phyloP scores from a whole-genome alignment of 2,113 vertebrate species.

The Syrmaticus mikado region DNA sequence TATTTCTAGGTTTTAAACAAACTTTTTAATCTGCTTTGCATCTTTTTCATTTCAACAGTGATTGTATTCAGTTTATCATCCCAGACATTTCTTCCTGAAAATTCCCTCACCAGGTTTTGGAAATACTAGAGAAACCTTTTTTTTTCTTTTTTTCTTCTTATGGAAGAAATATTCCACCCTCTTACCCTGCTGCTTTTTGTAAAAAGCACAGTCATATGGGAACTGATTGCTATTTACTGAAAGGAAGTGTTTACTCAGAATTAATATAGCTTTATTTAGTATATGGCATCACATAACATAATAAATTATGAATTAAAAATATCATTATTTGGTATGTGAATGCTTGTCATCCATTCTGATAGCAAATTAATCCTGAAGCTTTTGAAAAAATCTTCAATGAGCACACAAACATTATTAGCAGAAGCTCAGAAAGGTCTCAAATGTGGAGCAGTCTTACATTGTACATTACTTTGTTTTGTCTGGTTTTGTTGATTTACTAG shows the following conservation, averaged over 20 bases:
- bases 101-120: slow-evolving; percentile 6
- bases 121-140: not conserved
- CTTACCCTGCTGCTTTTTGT: not conserved
- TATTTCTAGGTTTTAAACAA: slow-evolving; percentile 7
- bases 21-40: not conserved
- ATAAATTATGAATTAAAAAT: slow-evolving; percentile 75
- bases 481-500: not conserved
- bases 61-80: slow-evolving; percentile 33
- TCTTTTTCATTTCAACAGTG: not conserved
- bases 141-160: not conserved
- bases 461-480: not conserved
- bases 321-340: slow-evolving; percentile 61
- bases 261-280: slow-evolving; percentile 68
- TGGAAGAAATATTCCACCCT: not conserved
- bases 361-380: slow-evolving; percentile 61
- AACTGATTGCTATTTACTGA: not conserved
- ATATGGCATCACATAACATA: slow-evolving; percentile 63
- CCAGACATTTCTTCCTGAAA: slow-evolving; percentile 27
- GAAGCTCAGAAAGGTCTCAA: not conserved
- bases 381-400: not conserved
- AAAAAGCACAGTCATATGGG: not conserved
- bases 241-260: slow-evolving; percentile 51
- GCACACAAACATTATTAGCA: not conserved
- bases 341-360: slow-evolving; percentile 58
- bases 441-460: not conserved